Base-by-base conservation (phyloP, 2,888 invertebrate genomes). In the Adelphocoris suturalis region DNA sequence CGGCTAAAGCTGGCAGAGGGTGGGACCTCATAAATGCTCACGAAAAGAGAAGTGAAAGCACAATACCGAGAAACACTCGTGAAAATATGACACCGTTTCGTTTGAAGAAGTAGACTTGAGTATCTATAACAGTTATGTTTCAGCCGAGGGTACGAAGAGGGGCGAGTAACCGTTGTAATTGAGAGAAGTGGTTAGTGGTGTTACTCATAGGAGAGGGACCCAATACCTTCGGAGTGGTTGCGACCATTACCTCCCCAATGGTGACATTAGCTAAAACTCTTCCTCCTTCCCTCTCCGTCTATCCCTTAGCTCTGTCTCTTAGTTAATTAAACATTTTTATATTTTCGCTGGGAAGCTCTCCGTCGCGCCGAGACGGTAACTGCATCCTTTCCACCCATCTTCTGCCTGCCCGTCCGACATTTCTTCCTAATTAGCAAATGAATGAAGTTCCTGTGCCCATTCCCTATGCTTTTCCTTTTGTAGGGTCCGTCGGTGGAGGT, bases 241-340 rank as follows among this genome's bases (percentile, higher is more conserved):
- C 48, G 88, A 78, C 78, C 78, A 88, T 88, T 88, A 88, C 88
- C 88, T 88, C 57, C 80, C 88, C 78, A 88, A 88, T 80, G 88
- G 88, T 88, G 88, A 88, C 88, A 88, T 88, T 88, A 88, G 88
- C 88, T 88, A 88, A 88, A 88, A 88, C 88, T 88, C 88, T 28
- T 76, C 57, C 52, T 55, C 52, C 85, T 78, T 7, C 52, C 82
- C 52, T 23, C 75, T 47, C 75, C 47, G 11, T 47, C 47, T 47
- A 52, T 86, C 86, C 75, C 37, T 47, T 13, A 78, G 7, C 78
- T 61, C 68, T 52, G 78, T 88, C 78, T 88, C 80, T 88, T 88
- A 88, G 88, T 88, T 88, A 78, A 88, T 88, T 88, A 88, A 88
- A 88, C 88, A 88, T 88, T 88, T 88, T 88, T 88, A 88, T 88